Conservation (phyloP, 2,113 vertebrate species). For the Suncus etruscus region DNA sequence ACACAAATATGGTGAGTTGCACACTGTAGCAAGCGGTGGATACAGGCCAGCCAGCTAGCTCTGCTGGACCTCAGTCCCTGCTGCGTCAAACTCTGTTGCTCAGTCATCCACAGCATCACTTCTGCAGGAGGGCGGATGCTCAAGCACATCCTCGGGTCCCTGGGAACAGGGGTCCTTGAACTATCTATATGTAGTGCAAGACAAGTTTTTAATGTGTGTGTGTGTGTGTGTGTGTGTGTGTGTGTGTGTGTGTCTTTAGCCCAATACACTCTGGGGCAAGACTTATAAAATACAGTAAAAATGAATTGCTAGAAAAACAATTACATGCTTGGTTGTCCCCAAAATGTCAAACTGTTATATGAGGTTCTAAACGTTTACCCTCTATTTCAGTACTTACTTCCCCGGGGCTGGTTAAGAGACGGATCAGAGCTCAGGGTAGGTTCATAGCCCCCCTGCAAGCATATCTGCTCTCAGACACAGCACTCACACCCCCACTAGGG, state of each 20-base stretch:
- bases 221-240: too few species aligned
- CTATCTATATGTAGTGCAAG: not conserved
- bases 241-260: not conserved
- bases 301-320: slow-evolving; percentile 51
- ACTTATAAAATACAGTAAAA: slow-evolving; percentile 52
- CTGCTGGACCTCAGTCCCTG: not conserved
- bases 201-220: not conserved
- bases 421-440: not conserved
- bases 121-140: not conserved
- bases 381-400: slow-evolving; percentile 26
- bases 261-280: not conserved
- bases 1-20: not conserved
- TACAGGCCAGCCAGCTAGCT: not conserved
- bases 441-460: not conserved
- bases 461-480: not conserved
- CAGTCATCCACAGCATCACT: too few species aligned
- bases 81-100: rapidly evolving
- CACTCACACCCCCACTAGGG: not conserved
- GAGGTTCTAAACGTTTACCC: not conserved
- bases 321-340: slow-evolving; percentile 51
- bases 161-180: not conserved
- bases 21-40: not conserved
- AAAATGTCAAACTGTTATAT: slow-evolving; percentile 61
- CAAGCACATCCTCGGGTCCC: not conserved
- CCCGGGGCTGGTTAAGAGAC: not conserved